These are phyloP conservation scores for Mastomys natalensis DNA, from an alignment of 2,113 vertebrate species.

Conservation along the genomic window DNA sequence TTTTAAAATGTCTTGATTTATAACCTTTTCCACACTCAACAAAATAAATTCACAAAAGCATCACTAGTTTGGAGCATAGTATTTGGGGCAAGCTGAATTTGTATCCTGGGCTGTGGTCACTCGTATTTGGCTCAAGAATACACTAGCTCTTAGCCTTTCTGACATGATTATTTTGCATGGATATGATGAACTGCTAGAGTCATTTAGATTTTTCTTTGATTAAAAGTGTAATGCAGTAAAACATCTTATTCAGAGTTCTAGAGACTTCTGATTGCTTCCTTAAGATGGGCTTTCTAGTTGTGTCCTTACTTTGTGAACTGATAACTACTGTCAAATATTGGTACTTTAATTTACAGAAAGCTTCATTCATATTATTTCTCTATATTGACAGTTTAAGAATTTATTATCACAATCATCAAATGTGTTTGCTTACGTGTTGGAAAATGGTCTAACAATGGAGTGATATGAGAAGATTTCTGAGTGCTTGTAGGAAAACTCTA, in stretches of 20 bases:
- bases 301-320: constrained; percentile 31
- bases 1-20: background rate
- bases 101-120: background rate
- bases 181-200: background rate
- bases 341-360: constrained; percentile 28
- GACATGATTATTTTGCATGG: background rate
- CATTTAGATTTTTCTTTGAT: constrained; percentile 41
- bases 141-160: background rate
- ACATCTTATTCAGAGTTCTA: background rate
- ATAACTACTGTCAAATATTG: constrained; percentile 16
- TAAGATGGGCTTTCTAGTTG: constrained; percentile 7
- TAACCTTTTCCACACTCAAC: background rate
- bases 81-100: background rate
- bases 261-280: constrained; percentile 17
- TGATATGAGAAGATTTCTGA: background rate
- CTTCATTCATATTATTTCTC: background rate
- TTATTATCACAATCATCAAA: constrained; percentile 30
- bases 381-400: background rate
- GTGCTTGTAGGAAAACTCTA: background rate
- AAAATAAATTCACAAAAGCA: background rate
- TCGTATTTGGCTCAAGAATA: background rate
- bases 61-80: background rate
- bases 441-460: background rate
- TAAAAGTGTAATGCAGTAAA: background rate
- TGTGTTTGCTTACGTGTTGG: constrained; percentile 1